Base-by-base conservation (phyloP, 2,888 invertebrate species). In the Pristionchus maxplancki region DNA sequence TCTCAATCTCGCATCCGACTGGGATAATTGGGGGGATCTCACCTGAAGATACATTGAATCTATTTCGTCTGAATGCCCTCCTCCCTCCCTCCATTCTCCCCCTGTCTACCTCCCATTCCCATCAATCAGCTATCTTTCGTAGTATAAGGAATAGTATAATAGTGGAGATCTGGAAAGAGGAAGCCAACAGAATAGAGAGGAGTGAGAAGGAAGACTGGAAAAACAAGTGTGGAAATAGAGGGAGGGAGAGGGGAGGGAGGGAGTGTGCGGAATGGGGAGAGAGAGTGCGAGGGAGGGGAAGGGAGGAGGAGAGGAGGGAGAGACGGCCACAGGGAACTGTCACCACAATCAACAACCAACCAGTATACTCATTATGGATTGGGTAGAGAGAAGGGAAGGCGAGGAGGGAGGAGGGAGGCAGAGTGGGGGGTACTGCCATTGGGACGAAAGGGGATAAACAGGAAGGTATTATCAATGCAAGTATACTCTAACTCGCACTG, bases 281-380 rank as follows among this genome's bases (percentile, higher is more conserved):
- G 83, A 71, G 50, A n/a, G 62, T 86, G 88, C 84, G 71, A 84
- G 78, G 86, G 78, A 85, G 89, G 71, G 67, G 85, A 85, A 85
- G 89, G 87, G 15, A 85, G 50, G 31, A 81, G 50, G 71, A 83
- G 62, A 8, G 78, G 53, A 64, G 85, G 64, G 67, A 28, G 31
- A 50, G 44, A 64, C 34, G n/a, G 48, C 64, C 67, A 84, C 58
- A 88, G 84, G 50, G 86, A 87, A 81, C 78, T 78, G 78, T 78
- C 44, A 28, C 37, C 44, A 78, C 78, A 78, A 78, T 74, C 71
- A 78, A 78, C 78, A 78, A 78, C 40, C 78, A 78, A 78, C 78
- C 78, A 78, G 78, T 78, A 78, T 78, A 78, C 44, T 78, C 78
- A 78, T 78, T 78, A 78, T 78, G 78, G 40, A 78, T 78, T 44